Evolutionary conservation across 1,140 invertebrate genomes (phyloP), one percentile per base, ranked within the genome.

Genomic region (Tribolium madens): DNA sequence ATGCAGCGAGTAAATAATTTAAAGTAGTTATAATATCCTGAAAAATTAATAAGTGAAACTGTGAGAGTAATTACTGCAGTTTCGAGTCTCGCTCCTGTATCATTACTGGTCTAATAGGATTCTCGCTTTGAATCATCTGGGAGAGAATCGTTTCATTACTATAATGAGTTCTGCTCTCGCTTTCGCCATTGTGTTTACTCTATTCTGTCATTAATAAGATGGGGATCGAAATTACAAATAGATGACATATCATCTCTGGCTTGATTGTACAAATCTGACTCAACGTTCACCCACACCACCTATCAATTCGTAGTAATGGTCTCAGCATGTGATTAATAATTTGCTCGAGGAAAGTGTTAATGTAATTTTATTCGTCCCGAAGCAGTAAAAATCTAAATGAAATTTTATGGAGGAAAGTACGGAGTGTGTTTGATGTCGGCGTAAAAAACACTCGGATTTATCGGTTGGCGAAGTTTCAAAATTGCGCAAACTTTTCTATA

Each of bases 141-240:
- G 73, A 74, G 71, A 60, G 68, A 77, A 79, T 79, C 78, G 75
- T 79, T 79, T 79, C 78, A 79, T 79, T 79, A 79, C 75, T 50
- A 50, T 79, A 79, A 79, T 79, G 78, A 79, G 73, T 79, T 77
- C 78, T 71, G 70, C 74, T 76, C 77, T 79, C 64, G 60, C 74
- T 42, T 52, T 73, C 36, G 31, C 77, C 78, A 79, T 79, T 79
- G 78, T 79, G 69, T 77, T 77, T 79, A 73, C 48, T 73, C 48
- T 73, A 50, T 73, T 73, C 71, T 17, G 53, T 79, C 77, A 76
- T 79, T 79, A 79, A 79, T 73, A 79, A 73, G 73, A 76, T 48
- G 64, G 71, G 77, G 74, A 76, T 76, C 53, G 77, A 79, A 79
- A 79, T 79, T 79, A 79, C 69, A 73, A 76, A 74, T 76, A 73